Evolutionary conservation across 2,888 invertebrate genomes (phyloP).

Genomic region (Aelia acuminata): DNA sequence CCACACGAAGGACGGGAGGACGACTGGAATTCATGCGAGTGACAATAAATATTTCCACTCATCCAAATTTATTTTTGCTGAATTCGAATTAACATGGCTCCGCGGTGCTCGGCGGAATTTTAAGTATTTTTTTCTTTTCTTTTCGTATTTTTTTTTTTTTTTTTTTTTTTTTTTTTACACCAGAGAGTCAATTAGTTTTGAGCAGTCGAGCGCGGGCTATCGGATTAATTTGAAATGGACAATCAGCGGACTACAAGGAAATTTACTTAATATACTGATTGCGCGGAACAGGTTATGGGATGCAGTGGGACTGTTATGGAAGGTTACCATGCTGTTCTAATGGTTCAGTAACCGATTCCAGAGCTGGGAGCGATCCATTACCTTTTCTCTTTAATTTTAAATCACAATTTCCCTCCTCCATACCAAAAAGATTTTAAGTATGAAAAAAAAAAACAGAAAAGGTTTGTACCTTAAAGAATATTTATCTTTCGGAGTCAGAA

Average conservation of each 20-base stretch:
- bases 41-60: neutral
- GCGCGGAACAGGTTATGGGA: neutral
- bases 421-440: no score
- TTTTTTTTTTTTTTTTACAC: neutral
- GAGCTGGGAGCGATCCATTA: neutral
- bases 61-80: neutral
- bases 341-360: neutral
- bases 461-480: no score
- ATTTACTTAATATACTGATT: slow-evolving; percentile 23
- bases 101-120: neutral
- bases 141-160: neutral
- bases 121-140: neutral
- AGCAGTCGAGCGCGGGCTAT: neutral
- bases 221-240: slow-evolving; percentile 1
- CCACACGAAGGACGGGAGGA: neutral
- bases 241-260: neutral
- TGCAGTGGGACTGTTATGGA: neutral
- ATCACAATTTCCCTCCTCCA: no score
- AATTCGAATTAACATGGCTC: neutral
- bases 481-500: no score
- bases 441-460: no score
- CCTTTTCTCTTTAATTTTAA: no score
- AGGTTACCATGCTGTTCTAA: neutral
- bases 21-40: neutral
- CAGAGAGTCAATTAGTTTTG: neutral